Evolutionary conservation across 2,888 invertebrate species (phyloP), one percentile per base, ranked within the genome.

Genomic region (Pandemis heparana): DNA sequence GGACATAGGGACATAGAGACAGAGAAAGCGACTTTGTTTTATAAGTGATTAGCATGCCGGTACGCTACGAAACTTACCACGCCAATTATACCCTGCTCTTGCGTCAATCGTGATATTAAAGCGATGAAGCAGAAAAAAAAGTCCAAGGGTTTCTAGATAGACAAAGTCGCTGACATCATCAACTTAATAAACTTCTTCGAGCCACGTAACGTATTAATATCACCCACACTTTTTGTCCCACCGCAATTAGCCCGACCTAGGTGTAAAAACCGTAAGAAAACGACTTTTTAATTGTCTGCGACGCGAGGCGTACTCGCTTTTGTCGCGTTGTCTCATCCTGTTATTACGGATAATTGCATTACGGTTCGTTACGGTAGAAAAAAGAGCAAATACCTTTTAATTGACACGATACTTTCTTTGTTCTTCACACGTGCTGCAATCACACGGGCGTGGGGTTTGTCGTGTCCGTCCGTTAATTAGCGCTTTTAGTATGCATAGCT

Each of bases 291-390:
- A 94, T 94, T 94, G 92, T 93, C 88, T 82, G 86, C 89, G 90
- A 92, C 92, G 92, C 88, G 78, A 87, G 86, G 87, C 89, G 88
- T 85, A 79, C 77, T 79, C 80, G 82, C 83, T 85, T 86, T 86
- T 91, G 92, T 92, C 92, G 87, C 89, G 87, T 87, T 86, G 83
- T 88, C 88, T 90, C 94, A 92, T 94, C 93, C 94, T 94, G 93
- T 92, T 90, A 94, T 94, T 94, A 94, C 90, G 86, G 83, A 89
- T 94, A 94, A 94, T 94, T 94, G 92, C 91, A 94, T 94, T 94
- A 94, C 90, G 92, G 88, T 94, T 94, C 92, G 94, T 94, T 92
- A 94, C 92, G 85, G 88, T 83, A 86, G 88, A 89, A 92, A 92
- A 91, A 92, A 91, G 82, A 87, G 88, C 88, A 89, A 91, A 90